Evolutionary conservation across 2,888 invertebrate genomes (phyloP), one percentile per base, ranked within the genome.

Genomic region (Malachius bipustulatus): DNA sequence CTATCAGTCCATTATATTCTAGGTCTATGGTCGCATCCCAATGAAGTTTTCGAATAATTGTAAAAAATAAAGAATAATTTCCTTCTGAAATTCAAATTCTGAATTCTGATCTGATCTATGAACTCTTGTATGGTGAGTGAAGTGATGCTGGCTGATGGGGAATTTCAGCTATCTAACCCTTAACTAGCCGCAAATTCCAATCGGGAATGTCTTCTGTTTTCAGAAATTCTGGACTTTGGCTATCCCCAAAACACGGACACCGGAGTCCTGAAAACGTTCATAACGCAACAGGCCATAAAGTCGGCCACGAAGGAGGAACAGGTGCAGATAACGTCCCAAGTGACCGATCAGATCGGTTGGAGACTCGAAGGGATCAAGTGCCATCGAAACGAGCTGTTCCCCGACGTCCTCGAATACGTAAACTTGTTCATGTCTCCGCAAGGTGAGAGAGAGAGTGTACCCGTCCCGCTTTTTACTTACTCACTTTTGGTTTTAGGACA

Each of bases 191-290:
- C n/a, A n/a, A n/a, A n/a, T 33, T 3, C n/a, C 10, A 11, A 27
- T 24, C 24, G 35, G 11, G 29, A 35, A 32, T 4, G 15, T 9
- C 8, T 4, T 33, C n/a, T 14, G 6, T 29, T 33, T 50, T 49
- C 68, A 91, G 97, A 98, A 73, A 96, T 98, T 56, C 69, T 98
- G 45, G 98, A 99, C 63, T 99, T 97, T 69, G 98, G 98, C 0
- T 99, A 98, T 63, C 98, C 98, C 0, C 98, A 99, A 67, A 98
- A 98, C 63, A 97, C 97, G 0, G 98, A 99, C 60, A 96, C 97
- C 0, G 98, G 98, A 10, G 96, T 98, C n/a, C 65, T 99, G 52
- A 99, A 99, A 65, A 97, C 97, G 0, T 98, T 97, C 59, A 99
- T 99, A 52, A 98, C 98, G 9, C 98, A 99, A 60, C 96, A 97